Evolutionary conservation across 35 echinoderm and acorn worm genomes (phyloP), one percentile per base, ranked within the genome.

Genomic region (Ptychodera flava): DNA sequence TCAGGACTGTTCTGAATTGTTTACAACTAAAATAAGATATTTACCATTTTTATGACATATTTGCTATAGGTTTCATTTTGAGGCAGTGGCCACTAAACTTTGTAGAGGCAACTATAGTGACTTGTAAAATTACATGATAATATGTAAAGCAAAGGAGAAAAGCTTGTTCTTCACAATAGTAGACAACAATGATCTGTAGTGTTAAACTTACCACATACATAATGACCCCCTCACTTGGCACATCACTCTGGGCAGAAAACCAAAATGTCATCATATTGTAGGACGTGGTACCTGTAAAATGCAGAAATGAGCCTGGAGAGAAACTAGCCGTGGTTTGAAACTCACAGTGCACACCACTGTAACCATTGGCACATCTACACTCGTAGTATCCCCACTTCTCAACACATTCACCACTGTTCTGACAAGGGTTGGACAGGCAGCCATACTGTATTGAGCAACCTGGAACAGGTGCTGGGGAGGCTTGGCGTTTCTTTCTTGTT

Each of bases 161-260:
- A n/a, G n/a, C n/a, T n/a, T n/a, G n/a, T n/a, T n/a, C n/a, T n/a
- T n/a, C n/a, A n/a, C n/a, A n/a, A n/a, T n/a, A n/a, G n/a, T n/a
- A n/a, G n/a, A n/a, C n/a, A n/a, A n/a, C n/a, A n/a, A n/a, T n/a
- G n/a, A n/a, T n/a, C n/a, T n/a, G n/a, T n/a, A n/a, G n/a, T n/a
- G n/a, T n/a, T n/a, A n/a, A n/a, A n/a, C 90, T 86, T 89, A 99
- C 96, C 91, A 94, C 92, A 77, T 99, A 99, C 78, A 99, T 34
- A 30, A 99, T 78, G n/a, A 99, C 77, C 15, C 96, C 96, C 6
- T 64, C 45, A 64, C 45, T 64, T 33, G 92, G 93, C 14, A 90
- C 38, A 1, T 85, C 52, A 82, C 79, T 90, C 1, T 88, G 85
- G 31, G 90, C 85, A 0, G 92, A 92, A 82, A 94, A 99, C 28